phyloP scores from a whole-genome alignment of 2,888 invertebrate genomes.

The Agrochola lota region DNA sequence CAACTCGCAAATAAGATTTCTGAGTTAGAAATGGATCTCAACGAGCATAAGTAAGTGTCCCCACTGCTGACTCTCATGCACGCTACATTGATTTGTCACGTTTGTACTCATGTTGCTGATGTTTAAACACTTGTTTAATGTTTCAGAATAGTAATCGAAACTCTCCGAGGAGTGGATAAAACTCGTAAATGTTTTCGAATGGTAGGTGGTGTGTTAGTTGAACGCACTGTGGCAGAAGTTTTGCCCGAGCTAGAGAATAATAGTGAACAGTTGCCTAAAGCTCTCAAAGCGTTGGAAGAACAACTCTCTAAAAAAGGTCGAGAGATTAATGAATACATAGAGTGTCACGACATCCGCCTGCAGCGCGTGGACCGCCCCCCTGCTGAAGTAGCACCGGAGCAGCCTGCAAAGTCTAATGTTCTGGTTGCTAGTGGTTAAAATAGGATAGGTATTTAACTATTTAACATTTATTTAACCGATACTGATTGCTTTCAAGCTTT shows the following conservation, averaged over 20 bases:
- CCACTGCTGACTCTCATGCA: not conserved
- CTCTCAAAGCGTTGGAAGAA: slow-evolving; percentile 94
- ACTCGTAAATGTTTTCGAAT: slow-evolving; percentile 97
- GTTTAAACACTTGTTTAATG: slow-evolving; percentile 23
- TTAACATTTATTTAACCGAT: slow-evolving; percentile 15
- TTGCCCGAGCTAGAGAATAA: slow-evolving; percentile 95
- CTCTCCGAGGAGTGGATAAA: slow-evolving; percentile 95
- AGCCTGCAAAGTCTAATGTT: slow-evolving; percentile 88
- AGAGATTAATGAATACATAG: slow-evolving; percentile 98
- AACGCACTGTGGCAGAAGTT: slow-evolving; percentile 97
- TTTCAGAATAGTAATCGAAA: slow-evolving; percentile 97
- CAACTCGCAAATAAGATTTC: slow-evolving; percentile 96
- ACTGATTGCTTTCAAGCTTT: slow-evolving; percentile 18
- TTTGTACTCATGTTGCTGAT: not conserved
- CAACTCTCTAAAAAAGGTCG: slow-evolving; percentile 96
- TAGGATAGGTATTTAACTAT: not conserved
- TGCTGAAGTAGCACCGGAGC: slow-evolving; percentile 70
- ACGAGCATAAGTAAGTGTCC: slow-evolving; percentile 97
- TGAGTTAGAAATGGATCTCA: slow-evolving; percentile 98
- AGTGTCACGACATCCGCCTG: slow-evolving; percentile 96
- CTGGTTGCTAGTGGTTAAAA: slow-evolving; percentile 87
- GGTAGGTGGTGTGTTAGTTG: slow-evolving; percentile 98
- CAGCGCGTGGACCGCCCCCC: slow-evolving; percentile 84
- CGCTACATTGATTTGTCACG: not conserved
- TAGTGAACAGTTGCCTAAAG: slow-evolving; percentile 94